Conservation (phyloP, 2,888 invertebrate genomes). For the Steinernema carpocapsae region DNA sequence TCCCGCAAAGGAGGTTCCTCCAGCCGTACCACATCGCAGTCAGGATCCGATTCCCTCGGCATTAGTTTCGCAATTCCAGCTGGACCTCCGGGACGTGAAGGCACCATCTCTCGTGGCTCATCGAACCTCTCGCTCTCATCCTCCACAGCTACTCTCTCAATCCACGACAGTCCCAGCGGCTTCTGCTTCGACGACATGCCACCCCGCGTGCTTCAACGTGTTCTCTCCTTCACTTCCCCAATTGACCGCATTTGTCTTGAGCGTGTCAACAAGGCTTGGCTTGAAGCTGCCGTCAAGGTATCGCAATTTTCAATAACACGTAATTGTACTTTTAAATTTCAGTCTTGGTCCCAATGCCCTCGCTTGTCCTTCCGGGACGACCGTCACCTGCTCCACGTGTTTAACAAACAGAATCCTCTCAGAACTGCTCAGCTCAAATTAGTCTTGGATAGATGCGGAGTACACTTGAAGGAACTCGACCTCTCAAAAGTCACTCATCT, state of each 20-base stretch:
- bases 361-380: conserved; percentile 52
- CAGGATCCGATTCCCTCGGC: not conserved
- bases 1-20: conserved; percentile 40
- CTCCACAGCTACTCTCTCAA: conserved; percentile 33
- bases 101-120: conserved; percentile 12
- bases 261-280: conserved; percentile 64
- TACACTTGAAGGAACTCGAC: conserved; percentile 57
- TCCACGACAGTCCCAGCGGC: not conserved
- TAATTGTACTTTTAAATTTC: conserved; percentile 36
- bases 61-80: conserved; percentile 30
- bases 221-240: conserved; percentile 58
- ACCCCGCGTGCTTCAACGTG: conserved; percentile 48
- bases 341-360: conserved; percentile 57
- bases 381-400: conserved; percentile 42
- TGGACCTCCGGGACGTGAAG: conserved; percentile 13
- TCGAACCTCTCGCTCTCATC: conserved; percentile 35
- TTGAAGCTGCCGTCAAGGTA: conserved; percentile 64
- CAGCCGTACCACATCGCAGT: conserved; percentile 7
- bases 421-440: conserved; percentile 57
- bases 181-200: conserved; percentile 57
- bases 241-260: conserved; percentile 65
- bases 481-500: conserved; percentile 60
- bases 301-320: not conserved
- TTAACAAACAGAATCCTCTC: conserved; percentile 58
- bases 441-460: conserved; percentile 49